Evolutionary conservation across 2,113 vertebrate genomes (phyloP), one percentile per base, ranked within the genome.

Genomic region (Forbesichthys papilliferus): DNA sequence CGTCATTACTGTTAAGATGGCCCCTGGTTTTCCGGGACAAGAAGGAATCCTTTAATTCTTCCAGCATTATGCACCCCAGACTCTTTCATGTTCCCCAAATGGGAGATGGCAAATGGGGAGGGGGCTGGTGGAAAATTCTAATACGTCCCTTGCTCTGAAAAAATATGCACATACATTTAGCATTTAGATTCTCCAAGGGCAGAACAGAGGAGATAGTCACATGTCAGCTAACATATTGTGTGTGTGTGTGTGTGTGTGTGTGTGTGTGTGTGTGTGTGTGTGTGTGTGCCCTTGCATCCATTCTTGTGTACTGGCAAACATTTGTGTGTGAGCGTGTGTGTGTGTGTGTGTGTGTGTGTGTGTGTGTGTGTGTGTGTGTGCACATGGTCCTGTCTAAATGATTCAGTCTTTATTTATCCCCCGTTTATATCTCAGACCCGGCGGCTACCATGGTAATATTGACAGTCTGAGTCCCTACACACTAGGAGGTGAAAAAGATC

Each of bases 101-200:
- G 86, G 84, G 80, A 89, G 86, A 79, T 13, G 59, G 75, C 16
- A 81, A 66, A 75, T 73, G 76, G 52, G 34, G 48, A 47, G 36
- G 64, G 92, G 92, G 90, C 92, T 91, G 81, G 89, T 89, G 90
- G 92, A 73, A 94, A 95, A 96, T 96, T 96, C 94, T 94, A 96
- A 95, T 96, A 95, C 91, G 93, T 87, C 87, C 95, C 92, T 90
- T 91, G 93, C 95, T 95, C 94, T 96, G 94, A 96, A 96, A 91
- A 97, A 96, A 97, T 98, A 98, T 98, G 96, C 96, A 97, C 96
- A 98, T 97, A 96, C 90, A 94, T 97, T 97, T 98, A 95, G 91
- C 86, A 94, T 94, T 95, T 86, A 93, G 94, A 96, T 94, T 94
- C 95, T 98, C 96, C 93, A 94, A 92, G 94, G 96, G 94, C 95